Conservation (phyloP, 2,888 invertebrate genomes). For the Harmothoe impar region DNA sequence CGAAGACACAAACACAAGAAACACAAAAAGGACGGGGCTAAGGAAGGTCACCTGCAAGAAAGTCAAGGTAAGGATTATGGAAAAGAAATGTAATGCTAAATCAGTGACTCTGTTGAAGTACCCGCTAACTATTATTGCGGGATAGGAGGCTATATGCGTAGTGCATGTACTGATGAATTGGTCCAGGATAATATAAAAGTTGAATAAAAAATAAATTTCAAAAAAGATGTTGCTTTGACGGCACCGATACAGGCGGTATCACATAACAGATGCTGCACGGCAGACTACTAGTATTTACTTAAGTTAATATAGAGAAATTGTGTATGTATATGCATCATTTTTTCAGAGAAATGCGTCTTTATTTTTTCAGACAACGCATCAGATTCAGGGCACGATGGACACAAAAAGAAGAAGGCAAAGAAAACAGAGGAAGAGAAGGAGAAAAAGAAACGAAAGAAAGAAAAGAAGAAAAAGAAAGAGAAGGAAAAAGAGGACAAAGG, state of each 20-base stretch:
- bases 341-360: neutral
- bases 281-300: too few species aligned
- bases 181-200: too few species aligned
- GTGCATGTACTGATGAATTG: neutral
- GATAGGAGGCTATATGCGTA: too few species aligned
- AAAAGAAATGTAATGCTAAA: too few species aligned
- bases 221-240: too few species aligned
- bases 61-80: slow-evolving; percentile 74
- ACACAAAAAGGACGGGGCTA: slow-evolving; percentile 86
- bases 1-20: slow-evolving; percentile 98
- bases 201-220: too few species aligned
- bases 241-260: too few species aligned
- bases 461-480: slow-evolving; percentile 91
- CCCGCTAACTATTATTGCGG: too few species aligned
- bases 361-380: slow-evolving; percentile 69
- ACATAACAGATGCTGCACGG: too few species aligned
- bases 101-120: too few species aligned
- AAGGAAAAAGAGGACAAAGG: slow-evolving; percentile 68
- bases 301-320: too few species aligned
- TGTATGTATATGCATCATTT: too few species aligned
- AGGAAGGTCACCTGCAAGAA: slow-evolving; percentile 77
- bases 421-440: slow-evolving; percentile 73
- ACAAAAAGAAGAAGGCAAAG: slow-evolving; percentile 74
- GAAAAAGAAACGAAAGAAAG: slow-evolving; percentile 94
- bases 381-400: slow-evolving; percentile 71